Conservation (phyloP, 2,888 invertebrate species). For the Apodemia hepburni region DNA sequence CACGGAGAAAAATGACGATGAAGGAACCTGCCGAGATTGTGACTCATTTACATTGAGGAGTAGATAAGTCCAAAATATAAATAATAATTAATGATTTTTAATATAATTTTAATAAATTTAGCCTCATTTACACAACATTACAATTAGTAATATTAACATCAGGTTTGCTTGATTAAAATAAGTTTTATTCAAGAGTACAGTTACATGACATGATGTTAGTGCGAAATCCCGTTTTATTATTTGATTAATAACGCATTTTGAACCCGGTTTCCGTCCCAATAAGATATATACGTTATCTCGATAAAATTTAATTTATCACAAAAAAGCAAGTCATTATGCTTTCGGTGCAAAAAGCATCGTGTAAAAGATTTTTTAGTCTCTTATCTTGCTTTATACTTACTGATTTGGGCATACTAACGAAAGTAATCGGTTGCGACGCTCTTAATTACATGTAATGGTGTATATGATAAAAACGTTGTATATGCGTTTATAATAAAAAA, state of each 20-base stretch:
- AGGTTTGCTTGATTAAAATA: conserved; percentile 1
- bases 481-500: too few relatives aligned
- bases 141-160: background rate
- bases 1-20: too few relatives aligned
- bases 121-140: background rate
- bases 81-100: too few relatives aligned
- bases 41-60: too few relatives aligned
- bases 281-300: background rate
- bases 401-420: too few relatives aligned
- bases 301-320: background rate
- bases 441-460: too few relatives aligned
- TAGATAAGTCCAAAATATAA: too few relatives aligned
- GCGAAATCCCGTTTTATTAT: conserved; percentile 6
- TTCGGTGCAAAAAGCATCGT: background rate
- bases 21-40: too few relatives aligned
- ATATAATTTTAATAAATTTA: background rate
- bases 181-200: conserved; percentile 2
- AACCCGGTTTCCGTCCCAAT: background rate
- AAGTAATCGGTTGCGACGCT: too few relatives aligned
- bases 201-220: background rate
- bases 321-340: conserved; percentile 4
- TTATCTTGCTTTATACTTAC: too few relatives aligned
- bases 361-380: too few relatives aligned
- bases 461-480: too few relatives aligned
- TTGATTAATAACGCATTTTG: background rate